Evolutionary conservation across 2,888 invertebrate species (phyloP).

Genomic region (Prosapia bicincta): DNA sequence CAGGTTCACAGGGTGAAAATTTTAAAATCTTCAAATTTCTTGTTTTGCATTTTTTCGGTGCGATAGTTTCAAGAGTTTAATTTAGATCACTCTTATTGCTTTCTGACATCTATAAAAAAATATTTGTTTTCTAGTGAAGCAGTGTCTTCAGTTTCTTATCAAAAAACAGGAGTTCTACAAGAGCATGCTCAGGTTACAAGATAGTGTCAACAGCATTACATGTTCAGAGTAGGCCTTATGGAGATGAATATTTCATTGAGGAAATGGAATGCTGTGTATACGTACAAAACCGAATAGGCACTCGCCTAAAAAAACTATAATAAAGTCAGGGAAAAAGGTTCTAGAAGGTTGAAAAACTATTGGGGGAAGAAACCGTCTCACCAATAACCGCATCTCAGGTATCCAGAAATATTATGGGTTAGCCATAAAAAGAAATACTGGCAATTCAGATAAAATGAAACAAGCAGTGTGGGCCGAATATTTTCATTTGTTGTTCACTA

Average conservation of each 20-base stretch:
- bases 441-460: slow-evolving; percentile 36
- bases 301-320: background rate
- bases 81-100: too few species aligned
- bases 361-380: slow-evolving; percentile 36
- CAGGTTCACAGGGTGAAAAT: too few species aligned
- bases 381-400: slow-evolving; percentile 35
- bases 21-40: too few species aligned
- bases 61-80: too few species aligned
- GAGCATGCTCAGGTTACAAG: too few species aligned
- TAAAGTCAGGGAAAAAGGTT: background rate
- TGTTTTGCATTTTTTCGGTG: too few species aligned
- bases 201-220: too few species aligned
- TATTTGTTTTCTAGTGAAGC: too few species aligned
- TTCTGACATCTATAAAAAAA: too few species aligned
- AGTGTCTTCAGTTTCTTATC: too few species aligned
- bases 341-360: slow-evolving; percentile 25
- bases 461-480: slow-evolving; percentile 39
- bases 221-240: background rate
- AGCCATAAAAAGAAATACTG: slow-evolving; percentile 37
- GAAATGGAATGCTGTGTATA: background rate
- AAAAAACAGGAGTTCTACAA: too few species aligned
- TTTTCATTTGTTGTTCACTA: slow-evolving; percentile 36
- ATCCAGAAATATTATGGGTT: slow-evolving; percentile 39
- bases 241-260: background rate
- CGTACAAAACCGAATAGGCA: background rate